Conservation (phyloP, 37 sponge, comb jelly and placozoan genomes). For the Axinella damicornis region DNA sequence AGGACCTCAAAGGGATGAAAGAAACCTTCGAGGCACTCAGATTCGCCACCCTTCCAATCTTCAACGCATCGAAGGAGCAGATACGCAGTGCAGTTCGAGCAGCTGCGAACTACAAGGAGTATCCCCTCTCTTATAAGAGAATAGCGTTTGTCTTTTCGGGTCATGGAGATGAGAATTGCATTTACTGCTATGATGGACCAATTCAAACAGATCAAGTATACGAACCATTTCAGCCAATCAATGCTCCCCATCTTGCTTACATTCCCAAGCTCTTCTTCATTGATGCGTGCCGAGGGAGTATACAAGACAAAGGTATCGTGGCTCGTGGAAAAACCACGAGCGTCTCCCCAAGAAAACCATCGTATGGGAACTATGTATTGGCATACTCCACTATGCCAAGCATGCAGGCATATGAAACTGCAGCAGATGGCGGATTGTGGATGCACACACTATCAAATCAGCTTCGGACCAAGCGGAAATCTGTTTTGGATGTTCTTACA, state of each 20-base stretch:
- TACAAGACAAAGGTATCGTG: neutral
- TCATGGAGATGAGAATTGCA: constrained; percentile 19
- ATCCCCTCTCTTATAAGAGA: constrained; percentile 13
- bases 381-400: constrained; percentile 52
- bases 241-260: neutral
- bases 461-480: neutral
- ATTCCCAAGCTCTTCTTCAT: constrained; percentile 58
- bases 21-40: neutral
- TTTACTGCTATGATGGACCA: constrained; percentile 23
- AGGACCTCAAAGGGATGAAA: neutral
- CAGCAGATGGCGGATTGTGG: constrained; percentile 42
- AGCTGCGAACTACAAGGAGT: neutral
- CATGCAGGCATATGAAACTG: constrained; percentile 37
- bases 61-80: neutral
- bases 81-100: constrained; percentile 3
- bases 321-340: neutral
- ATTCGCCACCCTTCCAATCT: neutral
- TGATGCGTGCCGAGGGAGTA: constrained; percentile 59
- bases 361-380: constrained; percentile 23
- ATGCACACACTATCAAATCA: constrained; percentile 27
- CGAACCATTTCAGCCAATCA: constrained; percentile 2
- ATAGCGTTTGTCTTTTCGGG: constrained; percentile 50
- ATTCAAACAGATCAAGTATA: neutral
- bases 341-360: neutral
- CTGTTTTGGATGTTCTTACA: constrained; percentile 28